Conservation (phyloP, 2,888 invertebrate genomes). For the Leucophora obtusa region DNA sequence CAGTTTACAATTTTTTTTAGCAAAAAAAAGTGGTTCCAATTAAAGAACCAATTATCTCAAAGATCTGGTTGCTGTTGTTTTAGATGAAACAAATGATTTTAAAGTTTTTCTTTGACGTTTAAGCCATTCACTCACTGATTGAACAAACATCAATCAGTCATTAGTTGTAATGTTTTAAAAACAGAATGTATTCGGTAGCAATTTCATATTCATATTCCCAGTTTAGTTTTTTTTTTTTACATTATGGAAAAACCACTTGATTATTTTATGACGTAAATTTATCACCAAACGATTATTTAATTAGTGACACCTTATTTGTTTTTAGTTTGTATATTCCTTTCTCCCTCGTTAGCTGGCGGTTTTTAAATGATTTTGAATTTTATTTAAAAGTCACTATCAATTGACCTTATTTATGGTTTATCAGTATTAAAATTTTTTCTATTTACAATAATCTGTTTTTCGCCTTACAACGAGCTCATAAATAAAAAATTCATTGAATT, state of each 20-base stretch:
- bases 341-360: not conserved
- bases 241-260: conserved; percentile 27
- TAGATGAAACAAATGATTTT: not conserved
- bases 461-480: conserved; percentile 11
- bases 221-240: not conserved
- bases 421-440: conserved; percentile 34
- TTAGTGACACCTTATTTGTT: not conserved
- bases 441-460: conserved; percentile 16
- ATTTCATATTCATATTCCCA: not conserved
- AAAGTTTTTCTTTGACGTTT: not conserved
- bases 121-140: not conserved
- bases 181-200: not conserved
- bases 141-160: not conserved
- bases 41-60: too few species aligned
- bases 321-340: not conserved
- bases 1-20: too few species aligned
- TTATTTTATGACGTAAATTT: conserved; percentile 21
- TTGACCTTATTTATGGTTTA: conserved; percentile 50
- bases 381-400: conserved; percentile 36
- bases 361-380: not conserved
- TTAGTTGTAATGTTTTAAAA: not conserved
- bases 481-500: conserved; percentile 31
- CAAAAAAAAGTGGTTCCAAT: too few species aligned
- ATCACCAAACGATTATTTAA: not conserved
- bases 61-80: too few species aligned